Evolutionary conservation across 2,888 invertebrate species (phyloP), one percentile per base, ranked within the genome.

Genomic region (Dascillus cervinus): DNA sequence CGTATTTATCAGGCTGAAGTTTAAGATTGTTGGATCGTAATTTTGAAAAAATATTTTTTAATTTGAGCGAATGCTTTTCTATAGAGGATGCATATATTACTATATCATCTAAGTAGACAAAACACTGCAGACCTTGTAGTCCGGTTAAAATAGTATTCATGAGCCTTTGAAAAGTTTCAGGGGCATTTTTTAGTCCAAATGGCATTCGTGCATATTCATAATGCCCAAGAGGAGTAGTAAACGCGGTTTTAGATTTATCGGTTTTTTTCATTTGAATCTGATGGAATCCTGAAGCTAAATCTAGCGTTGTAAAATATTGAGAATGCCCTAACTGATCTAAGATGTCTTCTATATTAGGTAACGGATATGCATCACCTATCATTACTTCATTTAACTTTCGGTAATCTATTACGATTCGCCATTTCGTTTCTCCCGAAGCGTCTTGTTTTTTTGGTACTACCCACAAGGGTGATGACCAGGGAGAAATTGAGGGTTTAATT

Each of bases 111-210:
- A 32, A n/a, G 15, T 34, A 29, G 2, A 28, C 24, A 14, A 29
- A 34, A 14, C 34, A 34, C 14, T 34, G 11, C 5, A 17, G 4
- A 8, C 23, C 20, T 15, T 10, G 8, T 11, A 27, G 5, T 8
- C 27, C 32, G 9, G 3, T 4, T 9, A 26, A 6, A 3, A 32
- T 22, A 13, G 11, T 51, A 22, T 62, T 53, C 60, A 63, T 63
- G 11, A 57, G 34, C 2, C 59, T 29, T 42, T 62, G 61, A 26
- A 65, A 62, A 0, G 61, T 60, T 2, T 54, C 52, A 0, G 60
- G 60, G 1, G 60, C 58, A 31, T 58, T 58, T 44, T 54, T 57
- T 4, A 64, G 44, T 2, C 52, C 58, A 34, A 61, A 55, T 0
- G 53, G 54, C 48, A 58, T 50, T n/a, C 55, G 32, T 2, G 29